Conservation (phyloP, 2,113 vertebrate genomes). For the Lagopus muta region DNA sequence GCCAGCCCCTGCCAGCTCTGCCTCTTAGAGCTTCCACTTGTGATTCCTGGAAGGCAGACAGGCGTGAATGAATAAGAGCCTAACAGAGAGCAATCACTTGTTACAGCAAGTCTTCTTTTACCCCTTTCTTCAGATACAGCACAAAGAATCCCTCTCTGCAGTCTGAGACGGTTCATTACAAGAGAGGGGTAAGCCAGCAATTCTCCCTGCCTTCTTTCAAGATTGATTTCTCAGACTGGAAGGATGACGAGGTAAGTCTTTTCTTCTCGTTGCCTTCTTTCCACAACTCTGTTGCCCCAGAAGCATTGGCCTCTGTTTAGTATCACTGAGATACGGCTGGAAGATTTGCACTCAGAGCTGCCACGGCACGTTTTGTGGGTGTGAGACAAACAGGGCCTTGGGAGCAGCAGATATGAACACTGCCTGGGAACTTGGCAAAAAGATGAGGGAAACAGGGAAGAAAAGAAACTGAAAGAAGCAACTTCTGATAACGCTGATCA, state of each 20-base stretch:
- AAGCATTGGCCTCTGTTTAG: background rate
- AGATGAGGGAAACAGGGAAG: background rate
- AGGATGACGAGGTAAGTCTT: constrained; percentile 92
- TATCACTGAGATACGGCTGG: background rate
- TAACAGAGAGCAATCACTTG: background rate
- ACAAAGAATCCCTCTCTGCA: constrained; percentile 88
- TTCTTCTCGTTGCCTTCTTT: background rate
- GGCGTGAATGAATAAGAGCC: background rate
- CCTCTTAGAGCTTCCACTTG: constrained; percentile 46
- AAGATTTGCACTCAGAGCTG: background rate
- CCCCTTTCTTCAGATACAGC: constrained; percentile 84
- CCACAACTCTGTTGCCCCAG: background rate
- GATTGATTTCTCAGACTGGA: constrained; percentile 96
- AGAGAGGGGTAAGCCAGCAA: constrained; percentile 96
- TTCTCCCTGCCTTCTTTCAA: constrained; percentile 97
- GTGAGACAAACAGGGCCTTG: background rate
- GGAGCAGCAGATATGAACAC: background rate
- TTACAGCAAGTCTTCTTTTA: background rate
- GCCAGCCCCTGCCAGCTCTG: constrained; percentile 20
- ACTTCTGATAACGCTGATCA: background rate
- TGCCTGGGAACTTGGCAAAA: background rate
- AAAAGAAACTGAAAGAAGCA: background rate
- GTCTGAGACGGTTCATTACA: constrained; percentile 95
- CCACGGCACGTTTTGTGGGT: background rate
- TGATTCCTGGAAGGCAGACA: background rate